A percentile compares a stretch with the other conserved stretches of the same genome.
These are phyloP conservation scores for Microctenopoma stevenorrisi DNA, from an alignment of 2,797 vertebrate species.

Conservation along the genomic window DNA sequence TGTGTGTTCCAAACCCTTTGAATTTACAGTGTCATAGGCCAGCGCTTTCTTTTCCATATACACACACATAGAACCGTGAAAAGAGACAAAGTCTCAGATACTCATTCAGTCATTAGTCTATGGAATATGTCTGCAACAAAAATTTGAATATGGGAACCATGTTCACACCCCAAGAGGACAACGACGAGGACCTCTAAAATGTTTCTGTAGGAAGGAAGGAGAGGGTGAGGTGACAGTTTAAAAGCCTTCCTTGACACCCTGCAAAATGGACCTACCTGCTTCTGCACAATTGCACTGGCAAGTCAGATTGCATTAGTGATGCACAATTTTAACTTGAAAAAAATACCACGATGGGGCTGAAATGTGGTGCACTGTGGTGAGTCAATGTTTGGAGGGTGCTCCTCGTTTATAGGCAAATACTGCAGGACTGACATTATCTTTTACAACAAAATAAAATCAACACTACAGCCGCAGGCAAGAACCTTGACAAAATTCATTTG, in stretches of 20 bases:
- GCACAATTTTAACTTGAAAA: constrained; percentile 71
- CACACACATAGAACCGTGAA: constrained; percentile 14
- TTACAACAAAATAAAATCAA: constrained; percentile 62
- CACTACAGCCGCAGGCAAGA: constrained; percentile 23
- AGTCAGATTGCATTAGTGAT: constrained; percentile 87
- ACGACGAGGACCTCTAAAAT: constrained; percentile 76
- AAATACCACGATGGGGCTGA: constrained; percentile 68
- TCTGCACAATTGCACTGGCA: constrained; percentile 84
- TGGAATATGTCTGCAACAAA: constrained; percentile 45
- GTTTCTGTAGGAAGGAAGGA: constrained; percentile 75
- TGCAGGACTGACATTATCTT: constrained; percentile 66
- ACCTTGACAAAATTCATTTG: constrained; percentile 7
- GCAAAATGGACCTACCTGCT: constrained; percentile 78
- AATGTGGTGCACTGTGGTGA: constrained; percentile 66
- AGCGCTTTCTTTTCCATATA: background rate
- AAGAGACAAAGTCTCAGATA: constrained; percentile 27
- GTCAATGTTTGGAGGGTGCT: constrained; percentile 62
- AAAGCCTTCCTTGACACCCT: constrained; percentile 82
- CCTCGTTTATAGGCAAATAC: constrained; percentile 51
- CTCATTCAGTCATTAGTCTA: constrained; percentile 53
- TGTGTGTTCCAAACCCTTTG: constrained; percentile 26
- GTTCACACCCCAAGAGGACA: constrained; percentile 59
- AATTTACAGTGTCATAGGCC: constrained; percentile 51
- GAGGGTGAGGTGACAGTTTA: constrained; percentile 85
- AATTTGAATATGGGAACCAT: constrained; percentile 42